Evolutionary conservation across 2,113 vertebrate species (phyloP), one percentile per base, ranked within the genome.

Genomic region (Chaetura pelagica): DNA sequence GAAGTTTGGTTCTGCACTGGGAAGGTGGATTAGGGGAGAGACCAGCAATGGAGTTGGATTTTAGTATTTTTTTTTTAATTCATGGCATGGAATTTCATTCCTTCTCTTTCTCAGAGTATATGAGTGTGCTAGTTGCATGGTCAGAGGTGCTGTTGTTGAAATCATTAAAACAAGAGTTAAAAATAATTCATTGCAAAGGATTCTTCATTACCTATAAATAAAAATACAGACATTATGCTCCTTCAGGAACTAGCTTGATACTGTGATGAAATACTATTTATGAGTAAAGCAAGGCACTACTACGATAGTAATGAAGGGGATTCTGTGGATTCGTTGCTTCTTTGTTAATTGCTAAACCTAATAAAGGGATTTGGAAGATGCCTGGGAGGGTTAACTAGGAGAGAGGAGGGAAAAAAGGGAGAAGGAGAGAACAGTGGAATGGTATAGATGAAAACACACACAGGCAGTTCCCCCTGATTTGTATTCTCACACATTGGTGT

Each of bases 311-410:
- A 94, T 38, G 52, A 88, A 86, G n/a, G 78, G 72, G 90, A 48
- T 74, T 90, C 72, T 63, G 27, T 71, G 72, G 42, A 61, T 88
- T 94, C 55, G 12, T 74, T 87, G 75, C 85, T 89, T 62, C 87
- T 76, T 77, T 94, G 90, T 93, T 89, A 80, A 93, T 83, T 69
- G 44, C 63, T 80, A 77, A 95, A 59, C 71, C 48, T 15, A 86
- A 10, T 90, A 88, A 95, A 96, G 93, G 72, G 82, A 80, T 92
- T 88, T 96, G 82, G 59, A 91, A 67, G 75, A 40, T 95, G 76
- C 72, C 79, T 92, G 64, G 21, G 61, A 90, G 79, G 84, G 48
- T 88, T 94, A 76, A 57, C 18, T 51, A 59, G 34, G 64, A 77
- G 51, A 82, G 32, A 91, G 27, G 9, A 26, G 2, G 51, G 44